Conservation (phyloP, 2,888 invertebrate genomes). For the Meganola albula region DNA sequence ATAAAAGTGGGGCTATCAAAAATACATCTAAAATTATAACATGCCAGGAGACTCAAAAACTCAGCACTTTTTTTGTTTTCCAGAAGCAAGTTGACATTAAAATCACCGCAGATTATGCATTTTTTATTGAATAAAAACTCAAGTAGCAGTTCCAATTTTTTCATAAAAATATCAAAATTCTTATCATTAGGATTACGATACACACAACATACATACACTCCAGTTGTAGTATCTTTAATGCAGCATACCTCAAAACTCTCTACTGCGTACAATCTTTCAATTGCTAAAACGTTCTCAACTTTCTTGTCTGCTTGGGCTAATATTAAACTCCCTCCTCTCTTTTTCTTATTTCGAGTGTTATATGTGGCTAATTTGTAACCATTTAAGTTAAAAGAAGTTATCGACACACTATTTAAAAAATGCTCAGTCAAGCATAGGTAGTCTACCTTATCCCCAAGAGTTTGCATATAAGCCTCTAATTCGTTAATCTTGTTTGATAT, state of each 20-base stretch:
- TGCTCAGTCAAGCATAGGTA: constrained; percentile 1
- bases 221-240: constrained; percentile 1
- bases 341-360: constrained; percentile 3
- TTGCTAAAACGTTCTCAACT: background rate
- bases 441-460: no score
- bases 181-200: constrained; percentile 2
- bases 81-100: background rate
- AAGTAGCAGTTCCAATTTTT: background rate
- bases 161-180: constrained; percentile 1
- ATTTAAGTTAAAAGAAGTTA: constrained; percentile 2
- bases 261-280: constrained; percentile 1
- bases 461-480: no score
- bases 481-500: no score
- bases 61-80: constrained; percentile 2
- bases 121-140: constrained; percentile 2
- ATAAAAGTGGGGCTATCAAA: background rate
- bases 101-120: constrained; percentile 3
- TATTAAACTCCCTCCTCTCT: constrained; percentile 3
- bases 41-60: constrained; percentile 3
- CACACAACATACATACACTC: constrained; percentile 2
- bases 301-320: background rate
- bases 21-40: constrained; percentile 3
- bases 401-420: constrained; percentile 1
- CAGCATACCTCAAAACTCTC: constrained; percentile 4
- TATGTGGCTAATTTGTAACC: background rate